Percentiles rank a stretch among this genome's conserved stretches.
phyloP scores from a whole-genome alignment of 2,888 invertebrate species.

The Polyommatus icarus region DNA sequence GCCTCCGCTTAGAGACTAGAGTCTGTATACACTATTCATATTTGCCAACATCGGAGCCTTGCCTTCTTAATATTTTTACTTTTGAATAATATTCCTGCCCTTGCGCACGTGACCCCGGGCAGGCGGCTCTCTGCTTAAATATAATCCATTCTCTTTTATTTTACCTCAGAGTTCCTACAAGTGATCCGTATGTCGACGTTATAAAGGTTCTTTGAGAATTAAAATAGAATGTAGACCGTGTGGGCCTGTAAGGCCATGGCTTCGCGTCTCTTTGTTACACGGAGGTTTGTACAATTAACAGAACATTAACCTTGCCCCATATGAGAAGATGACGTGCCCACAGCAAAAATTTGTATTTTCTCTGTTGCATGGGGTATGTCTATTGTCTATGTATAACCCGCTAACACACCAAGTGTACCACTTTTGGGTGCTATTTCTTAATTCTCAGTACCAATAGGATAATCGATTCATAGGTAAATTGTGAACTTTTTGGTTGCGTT shows the following conservation, averaged over 20 bases:
- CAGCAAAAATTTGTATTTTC: neutral
- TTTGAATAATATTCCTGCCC: slow-evolving; percentile 16
- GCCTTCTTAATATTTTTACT: neutral
- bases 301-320: slow-evolving; percentile 39
- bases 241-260: slow-evolving; percentile 52
- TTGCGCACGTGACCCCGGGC: slow-evolving; percentile 4
- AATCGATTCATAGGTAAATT: too few relatives aligned
- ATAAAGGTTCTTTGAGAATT: neutral
- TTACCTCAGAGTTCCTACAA: neutral
- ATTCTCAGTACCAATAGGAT: neutral
- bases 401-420: neutral
- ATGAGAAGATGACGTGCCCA: slow-evolving; percentile 27
- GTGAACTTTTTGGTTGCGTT: too few relatives aligned
- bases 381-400: neutral
- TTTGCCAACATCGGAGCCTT: neutral
- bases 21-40: neutral
- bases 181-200: neutral
- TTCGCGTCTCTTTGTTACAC: slow-evolving; percentile 45
- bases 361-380: neutral
- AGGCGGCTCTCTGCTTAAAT: neutral
- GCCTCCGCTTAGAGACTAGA: neutral
- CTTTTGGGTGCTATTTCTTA: neutral
- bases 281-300: slow-evolving; percentile 48
- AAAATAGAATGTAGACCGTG: slow-evolving; percentile 42
- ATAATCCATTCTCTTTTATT: neutral